Evolutionary conservation across 1,140 invertebrate species (phyloP).

Genomic region (roundworm (Caenorhabditis elegans)): WBcel235 BX284602.5:14911001-14911500

Average conservation of each 20-base stretch:
- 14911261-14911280: too few relatives aligned
- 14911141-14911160: not conserved
- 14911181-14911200: not conserved
- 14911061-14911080: too few relatives aligned
- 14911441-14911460: not conserved
- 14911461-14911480: slow-evolving; percentile 4
- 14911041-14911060: too few relatives aligned
- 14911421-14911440: slow-evolving; percentile 18
- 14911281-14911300: slow-evolving; percentile 6
- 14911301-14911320: too few relatives aligned
- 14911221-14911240: slow-evolving; percentile 1
- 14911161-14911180: slow-evolving; percentile 24
- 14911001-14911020: too few relatives aligned
- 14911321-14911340: not conserved
- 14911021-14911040: too few relatives aligned
- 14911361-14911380: slow-evolving; percentile 10
- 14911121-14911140: too few relatives aligned
- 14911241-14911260: not conserved
- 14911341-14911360: not conserved
- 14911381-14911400: slow-evolving; percentile 26
- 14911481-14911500: too few relatives aligned
- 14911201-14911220: not conserved
- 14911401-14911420: too few relatives aligned
- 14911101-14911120: too few relatives aligned
- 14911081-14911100: too few relatives aligned